Evolutionary conservation across 2,797 vertebrate species (phyloP).

Genomic region (Enteromius mattozi): DNA sequence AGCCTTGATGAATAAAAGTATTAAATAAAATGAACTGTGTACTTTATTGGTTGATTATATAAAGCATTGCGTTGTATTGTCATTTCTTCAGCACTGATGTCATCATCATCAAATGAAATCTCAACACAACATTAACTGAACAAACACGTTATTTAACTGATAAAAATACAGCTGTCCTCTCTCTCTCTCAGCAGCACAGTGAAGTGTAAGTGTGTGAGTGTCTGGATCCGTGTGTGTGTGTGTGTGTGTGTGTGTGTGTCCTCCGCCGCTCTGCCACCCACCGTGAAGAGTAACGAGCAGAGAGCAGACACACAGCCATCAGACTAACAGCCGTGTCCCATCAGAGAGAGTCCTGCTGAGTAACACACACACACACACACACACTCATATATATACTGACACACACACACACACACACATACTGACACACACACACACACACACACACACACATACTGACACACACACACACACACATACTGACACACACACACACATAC

Average conservation of each 20-base stretch:
- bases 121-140: background rate
- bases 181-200: background rate
- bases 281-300: slow-evolving; percentile 74
- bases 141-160: background rate
- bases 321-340: slow-evolving; percentile 83
- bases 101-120: background rate
- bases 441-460: too few species aligned
- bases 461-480: too few species aligned
- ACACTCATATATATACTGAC: background rate
- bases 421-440: too few species aligned
- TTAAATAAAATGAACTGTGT: too few species aligned
- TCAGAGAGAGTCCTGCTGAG: slow-evolving; percentile 78
- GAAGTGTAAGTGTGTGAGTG: background rate
- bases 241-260: background rate
- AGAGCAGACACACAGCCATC: slow-evolving; percentile 78
- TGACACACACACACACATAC: background rate
- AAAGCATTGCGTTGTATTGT: background rate
- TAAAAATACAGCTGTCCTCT: background rate
- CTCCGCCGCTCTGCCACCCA: slow-evolving; percentile 72
- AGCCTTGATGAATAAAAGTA: too few species aligned
- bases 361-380: background rate
- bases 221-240: background rate
- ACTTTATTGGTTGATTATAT: background rate
- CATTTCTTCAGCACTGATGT: background rate
- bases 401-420: too few species aligned